phyloP scores from a whole-genome alignment of 2,888 invertebrate genomes.

The Muscina levida region DNA sequence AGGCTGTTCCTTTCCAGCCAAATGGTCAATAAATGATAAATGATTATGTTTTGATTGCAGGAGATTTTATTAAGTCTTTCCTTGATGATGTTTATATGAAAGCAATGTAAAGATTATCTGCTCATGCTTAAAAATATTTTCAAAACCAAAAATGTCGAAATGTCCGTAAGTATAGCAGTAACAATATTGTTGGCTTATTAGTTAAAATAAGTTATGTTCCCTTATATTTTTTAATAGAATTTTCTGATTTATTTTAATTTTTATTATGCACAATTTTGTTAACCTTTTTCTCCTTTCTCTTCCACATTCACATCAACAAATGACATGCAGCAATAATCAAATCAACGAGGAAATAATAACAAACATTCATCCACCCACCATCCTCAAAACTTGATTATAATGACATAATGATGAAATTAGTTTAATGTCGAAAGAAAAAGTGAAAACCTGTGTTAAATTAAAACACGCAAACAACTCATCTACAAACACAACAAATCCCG shows the following conservation, averaged over 20 bases:
- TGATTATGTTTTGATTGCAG: slow-evolving; percentile 43
- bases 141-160: too few relatives aligned
- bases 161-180: too few relatives aligned
- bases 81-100: too few relatives aligned
- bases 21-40: slow-evolving; percentile 66
- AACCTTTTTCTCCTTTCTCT: too few relatives aligned
- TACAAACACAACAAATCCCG: slow-evolving; percentile 17
- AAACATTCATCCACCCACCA: background rate
- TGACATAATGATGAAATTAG: slow-evolving; percentile 25
- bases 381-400: background rate
- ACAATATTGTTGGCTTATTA: too few relatives aligned
- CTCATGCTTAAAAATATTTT: too few relatives aligned
- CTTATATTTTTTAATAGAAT: too few relatives aligned
- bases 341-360: background rate
- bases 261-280: too few relatives aligned
- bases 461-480: slow-evolving; percentile 65
- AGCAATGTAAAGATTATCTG: too few relatives aligned
- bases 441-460: slow-evolving; percentile 46
- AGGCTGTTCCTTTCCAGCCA: slow-evolving; percentile 22
- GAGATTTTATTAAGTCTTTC: background rate
- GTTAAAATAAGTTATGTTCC: too few relatives aligned
- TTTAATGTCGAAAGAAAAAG: slow-evolving; percentile 16
- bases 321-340: slow-evolving; percentile 1
- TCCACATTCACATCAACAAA: too few relatives aligned
- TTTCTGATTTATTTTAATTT: too few relatives aligned